Base-by-base conservation (phyloP, 2,888 invertebrate species). In the Rhodophaea formosa region DNA sequence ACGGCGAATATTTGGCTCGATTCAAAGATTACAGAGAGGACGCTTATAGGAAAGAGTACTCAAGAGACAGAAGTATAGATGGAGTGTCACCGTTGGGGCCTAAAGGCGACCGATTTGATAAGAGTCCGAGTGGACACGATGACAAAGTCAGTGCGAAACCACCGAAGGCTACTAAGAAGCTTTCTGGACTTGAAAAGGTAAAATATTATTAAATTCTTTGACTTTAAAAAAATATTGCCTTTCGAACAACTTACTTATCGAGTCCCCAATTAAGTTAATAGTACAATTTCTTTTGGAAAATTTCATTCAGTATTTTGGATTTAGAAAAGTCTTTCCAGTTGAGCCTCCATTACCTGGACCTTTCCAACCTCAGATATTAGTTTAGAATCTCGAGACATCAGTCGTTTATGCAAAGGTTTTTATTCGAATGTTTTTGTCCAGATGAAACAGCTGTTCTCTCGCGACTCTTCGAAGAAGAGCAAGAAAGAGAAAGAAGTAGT, bases 381-480 rank as follows among this genome's bases (percentile, higher is more conserved):
- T n/a, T n/a, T n/a, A n/a, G n/a, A n/a, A n/a, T n/a, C n/a, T n/a
- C n/a, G n/a, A n/a, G n/a, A n/a, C n/a, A n/a, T n/a, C n/a, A n/a
- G n/a, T n/a, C n/a, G n/a, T n/a, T n/a, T n/a, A n/a, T n/a, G n/a
- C n/a, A n/a, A n/a, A n/a, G n/a, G n/a, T n/a, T n/a, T n/a, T n/a
- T n/a, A n/a, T n/a, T n/a, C n/a, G n/a, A n/a, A 58, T 17, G 57
- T 53, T 16, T 29, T 44, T 55, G 55, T 74, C 54, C 64, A 95
- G 93, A 92, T 95, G 68, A 96, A 95, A 77, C 95, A 95, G 82
- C 91, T 96, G 71, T 96, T 96, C 86, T 94, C 93, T 71, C 92
- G 94, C 75, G 92, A 93, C 80, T 92, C 92, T 86, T 93, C 93
- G 58, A 95, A 94, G 89, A 94, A 94, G 88, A 93, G 93, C 88